Evolutionary conservation across 2,797 vertebrate species (phyloP).

Genomic region (Megaceryle alcyon): DNA sequence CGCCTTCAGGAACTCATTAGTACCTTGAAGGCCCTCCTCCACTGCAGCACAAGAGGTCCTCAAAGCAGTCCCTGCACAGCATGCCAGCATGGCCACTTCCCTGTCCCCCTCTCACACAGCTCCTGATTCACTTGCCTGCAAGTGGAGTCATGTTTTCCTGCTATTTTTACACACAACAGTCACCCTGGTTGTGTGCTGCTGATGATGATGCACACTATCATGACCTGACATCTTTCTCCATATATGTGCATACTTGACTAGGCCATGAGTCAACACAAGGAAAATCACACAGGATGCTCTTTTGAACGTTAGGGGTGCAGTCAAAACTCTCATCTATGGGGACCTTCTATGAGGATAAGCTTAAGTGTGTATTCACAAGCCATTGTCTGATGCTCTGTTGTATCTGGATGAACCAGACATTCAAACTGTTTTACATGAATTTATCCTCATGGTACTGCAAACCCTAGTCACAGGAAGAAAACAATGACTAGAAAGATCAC

Average conservation of each 20-base stretch:
- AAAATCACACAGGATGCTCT: neutral
- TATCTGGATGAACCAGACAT: neutral
- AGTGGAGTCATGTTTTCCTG: conserved; percentile 25
- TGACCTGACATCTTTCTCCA: conserved; percentile 1
- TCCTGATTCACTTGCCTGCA: neutral
- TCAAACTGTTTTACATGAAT: neutral
- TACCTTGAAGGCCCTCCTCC: neutral
- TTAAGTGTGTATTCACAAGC: neutral
- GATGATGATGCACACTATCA: neutral
- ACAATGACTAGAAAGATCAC: neutral
- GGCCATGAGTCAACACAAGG: neutral
- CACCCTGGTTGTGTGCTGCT: neutral
- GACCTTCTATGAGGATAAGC: neutral
- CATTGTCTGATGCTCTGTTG: neutral
- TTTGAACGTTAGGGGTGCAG: neutral
- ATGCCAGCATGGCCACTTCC: accelerated
- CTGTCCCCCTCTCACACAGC: accelerated
- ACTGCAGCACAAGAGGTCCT: neutral
- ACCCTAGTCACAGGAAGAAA: neutral
- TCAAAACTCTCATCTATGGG: neutral
- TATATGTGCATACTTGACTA: neutral
- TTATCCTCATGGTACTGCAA: neutral
- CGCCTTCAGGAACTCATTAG: neutral
- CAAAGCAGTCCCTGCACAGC: neutral
- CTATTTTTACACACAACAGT: conserved; percentile 45